Base-by-base conservation (phyloP, 2,113 vertebrate species). In the Equus quagga region DNA sequence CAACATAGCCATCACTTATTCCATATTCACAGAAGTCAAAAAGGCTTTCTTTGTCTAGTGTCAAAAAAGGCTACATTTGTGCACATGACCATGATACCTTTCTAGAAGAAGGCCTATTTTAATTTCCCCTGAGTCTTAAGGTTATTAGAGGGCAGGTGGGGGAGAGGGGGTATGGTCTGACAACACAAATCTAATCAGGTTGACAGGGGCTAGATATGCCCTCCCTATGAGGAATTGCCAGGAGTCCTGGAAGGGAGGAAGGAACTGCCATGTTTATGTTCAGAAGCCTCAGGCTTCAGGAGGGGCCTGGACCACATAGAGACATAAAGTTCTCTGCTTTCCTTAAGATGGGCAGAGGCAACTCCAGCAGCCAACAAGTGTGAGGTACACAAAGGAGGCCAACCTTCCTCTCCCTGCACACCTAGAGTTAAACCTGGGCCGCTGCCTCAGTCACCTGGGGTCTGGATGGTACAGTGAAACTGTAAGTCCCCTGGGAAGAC, bases 121-220 rank as follows among this genome's bases (percentile, higher is more conserved):
- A 75, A 94, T 91, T 93, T 84, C 44, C 67, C 44, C 83, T 75
- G 79, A 81, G 72, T 49, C 70, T 62, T 82, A 80, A 62, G 54
- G 58, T 76, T 84, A n/a, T 14, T 41, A 51, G n/a, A 70, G 46
- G 79, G 24, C 11, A 88, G 49, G 8, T 0, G 46, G 67, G 70
- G 10, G 21, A 8, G 21, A 36, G 31, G 5, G 4, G 6, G 18
- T 33, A 26, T 17, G 9, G 69, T 24, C 31, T 23, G 60, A 54
- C 51, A 54, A 54, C 51, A 54, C 51, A 49, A 49, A 4, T 54
- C 51, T 54, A 54, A 56, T 56, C 58, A 44, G 23, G 9, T 4
- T 75, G 79, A 54, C 5, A 54, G 44, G 8, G 21, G 62, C 7
- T 17, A 51, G 51, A 19, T 44, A 72, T 3, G 60, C 54, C 36